Evolutionary conservation across 2,888 invertebrate species (phyloP), one percentile per base, ranked within the genome.

Genomic region (Aleiodes testaceus): DNA sequence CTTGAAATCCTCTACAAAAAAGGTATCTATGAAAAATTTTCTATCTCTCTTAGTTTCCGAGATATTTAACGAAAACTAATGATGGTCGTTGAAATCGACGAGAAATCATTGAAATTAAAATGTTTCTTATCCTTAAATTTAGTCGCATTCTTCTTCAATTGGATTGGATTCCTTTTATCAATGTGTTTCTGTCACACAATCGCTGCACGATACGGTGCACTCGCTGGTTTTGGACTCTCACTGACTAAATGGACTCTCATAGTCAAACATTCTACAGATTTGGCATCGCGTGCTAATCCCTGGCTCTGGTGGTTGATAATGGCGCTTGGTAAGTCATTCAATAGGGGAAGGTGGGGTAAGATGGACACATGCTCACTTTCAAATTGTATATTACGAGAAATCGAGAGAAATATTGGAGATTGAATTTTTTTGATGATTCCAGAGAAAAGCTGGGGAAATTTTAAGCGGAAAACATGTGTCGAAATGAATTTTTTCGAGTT

Each of bases 131-230:
- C 36, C 45, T 50, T 44, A 55, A 65, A n/a, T n/a, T 49, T 65
- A 95, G 97, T 97, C 87, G 95, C 97, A 80, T 97, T 97, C 89
- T 92, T 97, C 63, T 97, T 97, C 89, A 97, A 97, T 89, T 97
- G 97, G 97, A 93, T 97, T 85, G 97, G 97, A 12, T 97, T 97
- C 87, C 89, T 97, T 79, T 90, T 97, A 84, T 90, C 97, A 79
- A 94, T 97, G 92, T 97, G 97, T 84, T 95, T 97, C 90, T 96
- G 96, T 84, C 96, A 97, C 87, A 97, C 97, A 65, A 95, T 97
- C 81, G 97, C 97, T 47, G 96, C 95, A 36, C 92, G 97, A 80
- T 97, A 97, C 87, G 97, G 97, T 26, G 97, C 97, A 1, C 89
- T 97, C 63, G 95, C 97, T 53, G 97, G 97, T 69, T 97, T 97